Base-by-base conservation (phyloP, 2,888 invertebrate species). In the Drosophila peninsularis region DNA sequence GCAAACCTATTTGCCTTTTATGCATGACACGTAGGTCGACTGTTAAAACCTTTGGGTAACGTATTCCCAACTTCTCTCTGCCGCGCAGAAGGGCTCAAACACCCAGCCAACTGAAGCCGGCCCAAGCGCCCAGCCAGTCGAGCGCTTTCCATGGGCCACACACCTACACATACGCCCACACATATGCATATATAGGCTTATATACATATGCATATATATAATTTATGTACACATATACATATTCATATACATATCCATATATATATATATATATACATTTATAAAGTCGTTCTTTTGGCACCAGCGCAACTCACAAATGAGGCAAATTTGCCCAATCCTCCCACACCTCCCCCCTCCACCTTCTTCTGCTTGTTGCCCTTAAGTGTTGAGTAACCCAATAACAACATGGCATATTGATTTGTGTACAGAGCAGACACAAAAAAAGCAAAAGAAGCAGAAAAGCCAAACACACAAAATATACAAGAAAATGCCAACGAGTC, bases 21-120 rank as follows among this genome's bases (percentile, higher is more conserved):
- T 76, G 76, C 60, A 60, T 47, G 62, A 76, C 74, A 74, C 74
- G 74, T 74, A 65, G 75, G 55, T 58, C 70, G 73, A 47, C 71
- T 75, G 71, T 65, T 60, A 75, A 70, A 71, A 66, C 65, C 65
- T 70, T 67, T 62, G 53, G 30, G 41, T 55, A 34, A 42, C 41
- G 19, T 34, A 53, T 30, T 30, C 54, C 39, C 54, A 54, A 37
- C 50, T 50, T 21, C 36, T 19, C 27, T 13, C 21, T 3, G 13
- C 17, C n/a, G n/a, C n/a, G n/a, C n/a, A n/a, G 11, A 13, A 21
- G 49, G 14, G 19, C 53, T 10, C 17, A 27, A 45, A 14, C n/a
- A 27, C 2, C 45, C 68, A 45, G 5, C 45, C 74, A 60, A 17
- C n/a, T n/a, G n/a, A n/a, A n/a, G n/a, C n/a, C n/a, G 13, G 19